phyloP scores from a whole-genome alignment of 2,888 invertebrate genomes.

The Automeris io region DNA sequence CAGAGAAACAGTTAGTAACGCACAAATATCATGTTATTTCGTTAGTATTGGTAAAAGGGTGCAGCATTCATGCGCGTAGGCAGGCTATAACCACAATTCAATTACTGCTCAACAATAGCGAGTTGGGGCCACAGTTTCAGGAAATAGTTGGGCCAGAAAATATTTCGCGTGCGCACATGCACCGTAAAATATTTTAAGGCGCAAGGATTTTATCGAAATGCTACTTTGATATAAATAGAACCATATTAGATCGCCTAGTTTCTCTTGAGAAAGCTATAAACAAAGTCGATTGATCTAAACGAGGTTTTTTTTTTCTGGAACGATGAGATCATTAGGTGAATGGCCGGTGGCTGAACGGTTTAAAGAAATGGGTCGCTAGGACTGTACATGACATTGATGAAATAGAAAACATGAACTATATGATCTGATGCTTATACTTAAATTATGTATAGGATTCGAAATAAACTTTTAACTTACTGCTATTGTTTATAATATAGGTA shows the following conservation, averaged over 20 bases:
- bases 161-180: background rate
- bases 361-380: conserved; percentile 56
- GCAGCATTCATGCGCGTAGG: conserved; percentile 1
- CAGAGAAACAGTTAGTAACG: background rate
- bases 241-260: conserved; percentile 54
- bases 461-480: background rate
- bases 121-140: conserved; percentile 2
- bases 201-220: conserved; percentile 35
- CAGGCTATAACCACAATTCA: background rate
- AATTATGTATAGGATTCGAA: background rate
- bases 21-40: background rate
- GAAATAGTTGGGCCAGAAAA: no score
- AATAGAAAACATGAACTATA: conserved; percentile 11
- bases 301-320: conserved; percentile 63
- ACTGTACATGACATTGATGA: conserved; percentile 60
- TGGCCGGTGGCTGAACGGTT: conserved; percentile 44
- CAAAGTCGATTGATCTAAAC: conserved; percentile 68
- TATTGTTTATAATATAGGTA: no score
- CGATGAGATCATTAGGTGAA: conserved; percentile 74
- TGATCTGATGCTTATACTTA: background rate
- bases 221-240: no score
- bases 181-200: conserved; percentile 15
- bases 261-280: conserved; percentile 61
- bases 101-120: background rate
- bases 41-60: background rate